phyloP scores from a whole-genome alignment of 1,140 invertebrate genomes.

The Nasonia vitripennis region DNA sequence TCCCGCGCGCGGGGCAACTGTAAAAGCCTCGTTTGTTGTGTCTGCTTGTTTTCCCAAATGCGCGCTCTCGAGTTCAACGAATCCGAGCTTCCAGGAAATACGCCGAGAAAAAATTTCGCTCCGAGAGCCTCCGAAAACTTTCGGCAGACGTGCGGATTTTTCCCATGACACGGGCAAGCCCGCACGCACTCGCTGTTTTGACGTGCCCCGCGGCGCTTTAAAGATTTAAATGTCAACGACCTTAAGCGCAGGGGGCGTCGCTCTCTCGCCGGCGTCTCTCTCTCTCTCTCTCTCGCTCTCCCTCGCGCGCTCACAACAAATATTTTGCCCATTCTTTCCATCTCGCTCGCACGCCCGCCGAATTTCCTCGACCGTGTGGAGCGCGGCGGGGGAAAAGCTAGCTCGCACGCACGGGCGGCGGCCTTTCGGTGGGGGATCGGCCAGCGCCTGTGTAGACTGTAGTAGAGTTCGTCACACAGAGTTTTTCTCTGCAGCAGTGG shows the following conservation, averaged over 20 bases:
- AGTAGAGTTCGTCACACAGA: constrained; percentile 14
- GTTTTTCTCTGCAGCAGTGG: neutral
- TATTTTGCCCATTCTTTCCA: neutral
- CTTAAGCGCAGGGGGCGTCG: constrained; percentile 31
- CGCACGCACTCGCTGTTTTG: constrained; percentile 9
- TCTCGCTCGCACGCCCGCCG: constrained; percentile 30
- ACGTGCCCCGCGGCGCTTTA: constrained; percentile 32
- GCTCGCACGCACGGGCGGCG: neutral
- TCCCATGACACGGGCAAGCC: no score
- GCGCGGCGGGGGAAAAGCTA: neutral
- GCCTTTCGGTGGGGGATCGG: neutral
- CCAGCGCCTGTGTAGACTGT: neutral
- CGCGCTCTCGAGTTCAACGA: neutral
- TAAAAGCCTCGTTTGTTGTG: neutral
- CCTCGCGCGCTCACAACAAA: neutral
- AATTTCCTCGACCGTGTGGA: neutral
- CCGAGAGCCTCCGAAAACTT: no score
- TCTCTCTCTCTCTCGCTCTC: constrained; percentile 8
- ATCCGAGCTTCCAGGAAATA: no score
- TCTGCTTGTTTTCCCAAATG: neutral
- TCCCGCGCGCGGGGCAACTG: neutral
- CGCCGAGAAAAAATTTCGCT: no score
- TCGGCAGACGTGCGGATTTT: no score
- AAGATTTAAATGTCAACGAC: constrained; percentile 48
- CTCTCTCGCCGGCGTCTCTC: constrained; percentile 16